Base-by-base conservation (phyloP, 1,140 invertebrate species). In the Zaprionus camerounensis region DNA sequence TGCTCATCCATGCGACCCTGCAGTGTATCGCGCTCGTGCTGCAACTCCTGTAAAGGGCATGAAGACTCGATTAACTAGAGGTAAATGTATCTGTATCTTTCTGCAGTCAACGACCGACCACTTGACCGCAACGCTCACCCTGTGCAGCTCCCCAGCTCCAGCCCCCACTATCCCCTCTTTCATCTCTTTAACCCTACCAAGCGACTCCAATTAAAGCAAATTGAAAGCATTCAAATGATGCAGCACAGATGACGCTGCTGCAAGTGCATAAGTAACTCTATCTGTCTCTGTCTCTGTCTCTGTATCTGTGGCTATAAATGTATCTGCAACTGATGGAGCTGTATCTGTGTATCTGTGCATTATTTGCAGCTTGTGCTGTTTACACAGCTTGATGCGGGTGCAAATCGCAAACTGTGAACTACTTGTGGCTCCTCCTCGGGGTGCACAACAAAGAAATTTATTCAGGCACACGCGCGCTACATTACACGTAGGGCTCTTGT, bases 1-100 rank as follows among this genome's bases (percentile, higher is more conserved):
- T 97, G 96, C 84, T 97, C 96, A 26, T 96, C 96, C 73, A 96
- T 95, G 49, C 96, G 95, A 74, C 96, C 94, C 88, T 97, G 97
- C 53, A 98, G 93, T 31, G 96, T 95, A 79, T 97, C 96, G 22
- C 96, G 95, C 81, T 98, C 97, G 46, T 95, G 95, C 76, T 95
- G 94, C 44, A 97, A 93, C 92, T 97, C 97, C 96, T 97, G 87
- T 4, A 68, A 34, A 34, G 34, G 9, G 26, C 61, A 49, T 62
- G 15, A 31, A 31, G 15, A 22, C 9, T 61, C 31, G 51, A 65
- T 70, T 73, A 70, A 15, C 20, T 44, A 36, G 6, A 20, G 15
- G 15, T 17, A 46, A n/a, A 46, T 17, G 38, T 41, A 41, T 41
- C 15, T n/a, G 31, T 34, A 1, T 41, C 6, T 41, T 26, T 24